phyloP scores from a whole-genome alignment of 2,113 vertebrate genomes.

The Bucco capensis region DNA sequence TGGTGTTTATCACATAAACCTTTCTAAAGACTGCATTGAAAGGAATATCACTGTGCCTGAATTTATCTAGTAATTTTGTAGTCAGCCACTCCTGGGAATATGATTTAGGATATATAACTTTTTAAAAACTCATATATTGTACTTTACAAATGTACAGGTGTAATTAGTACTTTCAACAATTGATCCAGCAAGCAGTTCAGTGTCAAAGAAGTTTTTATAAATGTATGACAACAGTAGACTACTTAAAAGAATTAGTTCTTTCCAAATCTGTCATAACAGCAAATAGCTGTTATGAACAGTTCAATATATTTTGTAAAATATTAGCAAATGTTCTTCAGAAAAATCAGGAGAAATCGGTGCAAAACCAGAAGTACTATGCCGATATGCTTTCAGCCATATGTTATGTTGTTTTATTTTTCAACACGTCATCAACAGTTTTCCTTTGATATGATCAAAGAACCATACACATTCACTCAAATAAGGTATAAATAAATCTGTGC shows the following conservation, averaged over 20 bases:
- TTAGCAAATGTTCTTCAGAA: neutral
- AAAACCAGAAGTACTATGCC: constrained; percentile 12
- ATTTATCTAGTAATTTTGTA: no score
- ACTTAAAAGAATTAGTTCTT: neutral
- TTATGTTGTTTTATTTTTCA: constrained; percentile 61
- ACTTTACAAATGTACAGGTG: neutral
- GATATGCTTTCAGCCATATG: constrained; percentile 56
- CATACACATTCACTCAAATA: constrained; percentile 52
- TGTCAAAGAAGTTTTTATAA: neutral
- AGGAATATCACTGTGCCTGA: no score
- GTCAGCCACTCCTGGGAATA: no score
- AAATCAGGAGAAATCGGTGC: neutral
- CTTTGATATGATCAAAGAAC: constrained; percentile 57
- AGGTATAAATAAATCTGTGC: constrained; percentile 63
- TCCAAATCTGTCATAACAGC: neutral
- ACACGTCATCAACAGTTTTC: constrained; percentile 56
- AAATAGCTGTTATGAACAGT: neutral
- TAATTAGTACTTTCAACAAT: neutral
- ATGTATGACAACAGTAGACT: no score
- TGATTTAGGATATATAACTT: neutral
- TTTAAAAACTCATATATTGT: neutral
- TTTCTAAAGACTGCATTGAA: no score
- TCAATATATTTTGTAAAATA: constrained; percentile 30
- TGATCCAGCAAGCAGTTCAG: neutral
- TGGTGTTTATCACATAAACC: no score